These are phyloP conservation scores for Hermaeophaga mercurialis DNA, from an alignment of 2,888 invertebrate genomes.

Conservation along the genomic window DNA sequence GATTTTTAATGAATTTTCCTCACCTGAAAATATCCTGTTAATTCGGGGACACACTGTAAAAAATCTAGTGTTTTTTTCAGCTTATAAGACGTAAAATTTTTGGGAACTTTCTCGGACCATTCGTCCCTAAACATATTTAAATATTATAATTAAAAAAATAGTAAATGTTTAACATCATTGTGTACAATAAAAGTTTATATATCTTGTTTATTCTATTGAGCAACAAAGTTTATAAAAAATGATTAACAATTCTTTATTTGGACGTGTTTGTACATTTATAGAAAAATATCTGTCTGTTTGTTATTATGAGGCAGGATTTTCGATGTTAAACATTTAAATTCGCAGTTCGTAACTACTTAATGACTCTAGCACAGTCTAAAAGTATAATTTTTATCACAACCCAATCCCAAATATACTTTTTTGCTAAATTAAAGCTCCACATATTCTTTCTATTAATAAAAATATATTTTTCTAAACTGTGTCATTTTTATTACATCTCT, in stretches of 20 bases:
- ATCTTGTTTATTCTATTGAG: constrained; percentile 50
- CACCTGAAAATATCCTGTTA: too few species aligned
- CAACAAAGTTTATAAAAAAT: constrained; percentile 38
- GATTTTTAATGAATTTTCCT: too few species aligned
- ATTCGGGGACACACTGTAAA: too few species aligned
- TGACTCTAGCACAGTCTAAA: constrained; percentile 20
- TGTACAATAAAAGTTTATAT: constrained; percentile 36
- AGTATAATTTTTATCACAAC: neutral
- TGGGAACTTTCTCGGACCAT: neutral
- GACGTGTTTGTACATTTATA: constrained; percentile 47
- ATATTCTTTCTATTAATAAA: too few species aligned
- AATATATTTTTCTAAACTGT: too few species aligned
- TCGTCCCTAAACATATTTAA: constrained; percentile 2
- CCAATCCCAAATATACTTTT: neutral
- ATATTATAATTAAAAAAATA: constrained; percentile 24
- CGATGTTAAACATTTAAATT: constrained; percentile 56
- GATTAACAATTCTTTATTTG: constrained; percentile 30
- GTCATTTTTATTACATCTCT: too few species aligned
- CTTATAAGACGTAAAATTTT: neutral
- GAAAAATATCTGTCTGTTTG: constrained; percentile 49
- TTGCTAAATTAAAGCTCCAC: too few species aligned
- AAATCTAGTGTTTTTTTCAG: too few species aligned
- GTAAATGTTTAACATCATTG: constrained; percentile 54
- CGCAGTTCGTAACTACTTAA: constrained; percentile 31
- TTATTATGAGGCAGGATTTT: constrained; percentile 46